Evolutionary conservation across 1,140 invertebrate genomes (phyloP), one percentile per base, ranked within the genome.

Genomic region (Frieseomelitta varia): DNA sequence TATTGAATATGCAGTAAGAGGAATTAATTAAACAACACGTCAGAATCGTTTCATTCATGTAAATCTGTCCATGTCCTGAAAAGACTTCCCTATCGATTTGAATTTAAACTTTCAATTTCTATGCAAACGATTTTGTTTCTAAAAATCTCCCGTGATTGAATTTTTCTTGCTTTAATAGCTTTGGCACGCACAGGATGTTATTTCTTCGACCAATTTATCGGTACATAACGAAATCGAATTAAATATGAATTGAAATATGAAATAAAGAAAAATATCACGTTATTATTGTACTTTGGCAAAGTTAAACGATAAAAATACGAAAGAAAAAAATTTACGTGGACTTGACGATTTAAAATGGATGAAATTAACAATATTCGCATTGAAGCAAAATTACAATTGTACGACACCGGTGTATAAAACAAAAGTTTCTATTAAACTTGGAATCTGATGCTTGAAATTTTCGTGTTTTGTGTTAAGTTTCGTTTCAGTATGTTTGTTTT

Each of bases 81-180:
- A 47, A 47, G 39, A 69, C 12, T n/a, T n/a, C 39, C 21, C 68
- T 1, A 47, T 69, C 34, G 34, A 24, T n/a, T 69, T 69, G n/a
- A 69, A 69, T 69, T 69, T 69, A 39, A 69, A 1, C 68, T 69
- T 6, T 47, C 68, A 47, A 69, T 69, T 69, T 69, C 39, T 47
- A 69, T 69, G 68, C 39, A 47, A 69, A 69, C 39, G 4, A 15
- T 69, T 47, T 69, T 69, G 15, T 17, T 15, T 14, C 39, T 47
- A 47, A 47, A n/a, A 47, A 47, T 47, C 39, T 47, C 39, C 8
- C 39, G 14, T 6, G 39, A 47, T 15, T 15, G 34, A 24, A 34
- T 47, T 69, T 24, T 47, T 47, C 39, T 69, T 34, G 19, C 1
- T 34, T 68, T 4, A 19, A 68, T 12, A 39, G 19, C 67, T 39